Conservation (phyloP, 2,113 vertebrate genomes). For the Clinocottus analis region DNA sequence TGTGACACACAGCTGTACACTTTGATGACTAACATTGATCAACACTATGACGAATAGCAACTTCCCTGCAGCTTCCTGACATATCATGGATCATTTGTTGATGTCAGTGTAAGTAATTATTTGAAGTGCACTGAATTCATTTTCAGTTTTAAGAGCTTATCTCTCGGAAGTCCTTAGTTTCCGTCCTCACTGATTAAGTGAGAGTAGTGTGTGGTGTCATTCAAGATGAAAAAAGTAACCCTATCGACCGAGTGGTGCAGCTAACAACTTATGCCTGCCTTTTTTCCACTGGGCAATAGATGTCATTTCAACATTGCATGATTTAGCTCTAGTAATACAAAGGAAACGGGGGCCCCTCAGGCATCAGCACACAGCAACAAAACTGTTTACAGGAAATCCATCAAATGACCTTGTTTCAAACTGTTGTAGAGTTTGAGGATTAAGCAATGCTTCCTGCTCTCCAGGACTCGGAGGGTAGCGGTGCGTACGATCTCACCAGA, state of each 20-base stretch:
- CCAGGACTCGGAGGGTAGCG: conserved; percentile 26
- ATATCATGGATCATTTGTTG: conserved; percentile 1
- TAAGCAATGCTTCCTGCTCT: conserved; percentile 48
- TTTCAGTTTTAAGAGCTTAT: conserved; percentile 21
- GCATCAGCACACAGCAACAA: conserved; percentile 24
- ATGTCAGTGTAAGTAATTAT: conserved; percentile 3
- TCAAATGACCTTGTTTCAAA: conserved; percentile 59
- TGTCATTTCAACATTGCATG: too few species aligned
- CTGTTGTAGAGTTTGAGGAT: conserved; percentile 50
- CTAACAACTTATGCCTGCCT: conserved; percentile 16
- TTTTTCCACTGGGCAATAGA: conserved; percentile 12
- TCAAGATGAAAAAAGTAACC: conserved; percentile 14
- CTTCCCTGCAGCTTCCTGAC: not conserved
- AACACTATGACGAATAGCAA: conserved; percentile 11
- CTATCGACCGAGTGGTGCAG: conserved; percentile 9
- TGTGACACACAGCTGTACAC: conserved; percentile 41
- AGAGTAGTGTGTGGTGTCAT: not conserved
- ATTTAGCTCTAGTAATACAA: conserved; percentile 26
- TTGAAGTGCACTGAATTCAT: not conserved
- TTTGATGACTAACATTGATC: conserved; percentile 46
- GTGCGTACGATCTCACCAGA: conserved; percentile 21
- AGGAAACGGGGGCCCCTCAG: conserved; percentile 34
- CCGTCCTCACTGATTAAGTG: not conserved
- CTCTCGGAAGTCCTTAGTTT: not conserved
- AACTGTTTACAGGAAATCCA: conserved; percentile 41